Base-by-base conservation (phyloP, 1,140 invertebrate genomes). In the Heliconius congener region DNA sequence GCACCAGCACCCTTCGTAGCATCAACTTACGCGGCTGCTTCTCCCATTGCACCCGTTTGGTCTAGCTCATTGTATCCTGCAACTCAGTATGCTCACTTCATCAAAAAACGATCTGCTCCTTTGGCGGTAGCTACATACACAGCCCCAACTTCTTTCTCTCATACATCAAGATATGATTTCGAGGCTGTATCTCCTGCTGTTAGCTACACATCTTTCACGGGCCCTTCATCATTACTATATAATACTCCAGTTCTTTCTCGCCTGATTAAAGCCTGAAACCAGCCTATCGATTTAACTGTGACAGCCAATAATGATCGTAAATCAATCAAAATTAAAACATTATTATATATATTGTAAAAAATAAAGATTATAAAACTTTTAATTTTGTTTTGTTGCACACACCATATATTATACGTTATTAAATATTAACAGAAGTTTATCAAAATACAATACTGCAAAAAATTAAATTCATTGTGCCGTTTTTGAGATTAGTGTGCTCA, bases 101-200 rank as follows among this genome's bases (percentile, higher is more conserved):
- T 93, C 79, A 92, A 93, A 87, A 91, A 93, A 82, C 82, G 91
- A 73, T 87, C 86, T 19, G 86, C 86, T 57, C 90, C 89, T 72
- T 74, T 87, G 18, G 55, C 55, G 9, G 8, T 85, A 8, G 82
- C 87, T 39, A 78, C 88, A 9, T 84, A 82, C 46, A 23, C 84
- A 11, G 86, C 88, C 8, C 87, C 88, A 19, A 57, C 81, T 46
- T 55, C 86, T 16, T 87, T 84, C 76, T 88, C 86, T 4, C 82
- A 81, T 52, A 85, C 87, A 52, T 88, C 86, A n/a, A 84, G 87
- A 82, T 77, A 88, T 42, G 88, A 90, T 55, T 78, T 81, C 72
- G 77, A 77, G n/a, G 50, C 84, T 4, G 66, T 55, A 76, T 81
- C 74, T 78, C 81, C 52, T 27, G 60, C 60, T 30, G 60, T 66